A percentile compares a stretch with the other conserved stretches of the same genome.
Conservation (phyloP, 2,797 vertebrate genomes). For the Pachyuromys duprasi region DNA sequence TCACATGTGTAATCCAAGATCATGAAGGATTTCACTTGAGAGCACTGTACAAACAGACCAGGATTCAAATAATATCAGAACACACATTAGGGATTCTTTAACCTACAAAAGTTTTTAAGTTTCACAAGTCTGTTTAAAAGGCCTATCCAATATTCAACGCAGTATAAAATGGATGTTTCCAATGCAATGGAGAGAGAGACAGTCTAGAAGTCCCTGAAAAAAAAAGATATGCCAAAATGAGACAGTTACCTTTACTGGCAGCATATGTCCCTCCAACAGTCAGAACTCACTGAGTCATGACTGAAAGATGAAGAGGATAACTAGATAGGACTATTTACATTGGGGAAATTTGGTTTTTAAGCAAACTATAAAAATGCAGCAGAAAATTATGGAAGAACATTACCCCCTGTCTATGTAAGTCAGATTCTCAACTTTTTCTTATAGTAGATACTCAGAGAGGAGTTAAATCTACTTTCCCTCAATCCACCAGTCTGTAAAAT, state of each 20-base stretch:
- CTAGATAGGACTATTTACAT: not conserved
- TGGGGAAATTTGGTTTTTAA: slow-evolving; percentile 13
- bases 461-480: slow-evolving; percentile 63
- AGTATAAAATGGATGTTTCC: not conserved
- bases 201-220: not conserved
- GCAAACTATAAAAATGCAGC: not conserved
- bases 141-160: not conserved
- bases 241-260: not conserved
- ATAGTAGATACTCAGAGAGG: not conserved
- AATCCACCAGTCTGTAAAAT: slow-evolving; percentile 69
- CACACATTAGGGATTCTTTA: slow-evolving; percentile 1
- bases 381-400: not conserved
- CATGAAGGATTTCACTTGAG: not conserved
- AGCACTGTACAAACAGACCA: not conserved
- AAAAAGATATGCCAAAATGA: not conserved
- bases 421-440: slow-evolving; percentile 10
- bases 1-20: not conserved
- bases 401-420: not conserved
- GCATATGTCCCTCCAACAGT: not conserved
- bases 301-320: not conserved
- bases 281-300: not conserved
- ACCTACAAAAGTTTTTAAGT: not conserved
- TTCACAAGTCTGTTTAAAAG: slow-evolving; percentile 4
- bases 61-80: not conserved
- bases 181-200: not conserved